Base-by-base conservation (phyloP, 2,113 vertebrate species). In the Ciconia boyciana region DNA sequence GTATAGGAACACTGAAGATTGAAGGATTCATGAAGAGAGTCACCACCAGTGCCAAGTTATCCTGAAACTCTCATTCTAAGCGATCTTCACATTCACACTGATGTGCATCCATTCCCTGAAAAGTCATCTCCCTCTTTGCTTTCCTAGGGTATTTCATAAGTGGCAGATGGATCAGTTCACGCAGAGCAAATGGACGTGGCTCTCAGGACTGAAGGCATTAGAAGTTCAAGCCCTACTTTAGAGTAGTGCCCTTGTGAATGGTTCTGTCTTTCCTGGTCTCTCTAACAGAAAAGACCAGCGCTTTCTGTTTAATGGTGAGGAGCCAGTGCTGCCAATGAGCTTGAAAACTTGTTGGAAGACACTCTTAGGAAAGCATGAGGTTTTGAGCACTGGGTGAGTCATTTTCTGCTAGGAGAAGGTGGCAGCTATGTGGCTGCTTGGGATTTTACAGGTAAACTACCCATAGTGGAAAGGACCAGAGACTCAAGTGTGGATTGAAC, bases 171-270 rank as follows among this genome's bases (percentile, higher is more conserved):
- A 60, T 75, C 36, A 41, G 49, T 44, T 93, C 10, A 20, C 28
- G 12, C 9, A 66, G 76, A 69, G 16, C 51, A n/a, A 57, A 15
- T 58, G 34, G 25, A 62, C 0, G 0, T 1, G 3, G 29, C 9
- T 75, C 0, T 68, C 7, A 13, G 51, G 69, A 60, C 48, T 54
- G 60, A 77, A 62, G 31, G 32, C 41, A 5, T 25, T 70, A 8
- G 21, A 61, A 64, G 25, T 61, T 89, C 44, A 44, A 79, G 32
- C 24, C 16, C 26, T 61, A 3, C 24, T 75, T 91, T 36, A 82
- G 22, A 52, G 39, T 44, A 76, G n/a, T 51, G 14, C 14, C 16
- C 3, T 52, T 89, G 29, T 89, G 41, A 81, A 16, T 17, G 26
- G 24, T 84, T 89, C 28, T 74, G 28, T 87, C 36, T 74, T 76